Evolutionary conservation across 2,797 vertebrate species (phyloP).

Genomic region (Rhinogobio ventralis): DNA sequence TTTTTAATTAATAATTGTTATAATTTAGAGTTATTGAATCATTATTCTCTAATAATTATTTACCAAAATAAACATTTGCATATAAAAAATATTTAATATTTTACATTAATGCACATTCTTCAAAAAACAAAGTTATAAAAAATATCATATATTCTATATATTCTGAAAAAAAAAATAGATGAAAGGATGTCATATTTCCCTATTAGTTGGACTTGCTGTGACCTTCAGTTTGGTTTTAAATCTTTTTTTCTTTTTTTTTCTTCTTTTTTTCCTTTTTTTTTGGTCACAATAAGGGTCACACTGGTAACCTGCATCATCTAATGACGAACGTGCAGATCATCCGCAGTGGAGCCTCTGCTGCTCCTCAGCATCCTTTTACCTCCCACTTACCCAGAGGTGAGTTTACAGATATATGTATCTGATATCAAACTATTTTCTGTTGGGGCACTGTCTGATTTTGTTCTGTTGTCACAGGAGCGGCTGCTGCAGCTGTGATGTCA

Average conservation of each 20-base stretch:
- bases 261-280: neutral
- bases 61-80: neutral
- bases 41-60: neutral
- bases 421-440: neutral
- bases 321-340: constrained; percentile 98
- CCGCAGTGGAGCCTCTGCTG: constrained; percentile 85
- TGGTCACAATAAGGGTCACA: constrained; percentile 83
- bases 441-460: neutral
- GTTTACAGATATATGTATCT: neutral
- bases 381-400: constrained; percentile 96
- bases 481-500: constrained; percentile 96
- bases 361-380: constrained; percentile 78
- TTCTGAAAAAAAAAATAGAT: neutral
- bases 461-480: constrained; percentile 82
- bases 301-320: constrained; percentile 93
- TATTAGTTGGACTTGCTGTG: neutral
- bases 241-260: neutral
- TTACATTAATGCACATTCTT: neutral
- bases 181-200: neutral
- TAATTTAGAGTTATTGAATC: neutral
- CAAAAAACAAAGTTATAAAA: neutral
- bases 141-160: neutral
- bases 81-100: neutral
- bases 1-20: neutral
- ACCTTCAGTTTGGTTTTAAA: neutral